Base-by-base conservation (phyloP, 2,888 invertebrate genomes). In the Litoditis marina region DNA sequence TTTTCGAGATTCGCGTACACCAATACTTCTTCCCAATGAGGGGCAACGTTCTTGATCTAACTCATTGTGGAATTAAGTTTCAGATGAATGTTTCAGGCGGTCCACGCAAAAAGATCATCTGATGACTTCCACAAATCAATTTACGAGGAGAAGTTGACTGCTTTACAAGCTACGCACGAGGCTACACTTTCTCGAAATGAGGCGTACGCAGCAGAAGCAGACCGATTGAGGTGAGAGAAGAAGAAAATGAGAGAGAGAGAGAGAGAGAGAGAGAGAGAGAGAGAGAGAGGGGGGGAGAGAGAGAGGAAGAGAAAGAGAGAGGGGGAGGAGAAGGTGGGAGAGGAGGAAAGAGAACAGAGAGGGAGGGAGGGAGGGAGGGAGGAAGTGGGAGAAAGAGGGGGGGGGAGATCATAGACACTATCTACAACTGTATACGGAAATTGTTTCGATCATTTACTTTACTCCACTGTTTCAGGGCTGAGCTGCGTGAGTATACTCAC, bases 71-170 rank as follows among this genome's bases (percentile, higher is more conserved):
- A 7, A 19, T 19, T 28, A 16, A 3, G 42, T 16, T 13, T 13
- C 6, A 5, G 34, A 32, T 7, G 13, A 13, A 2, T 27, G 19
- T 8, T 53, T 34, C 36, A 62, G 63, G 63, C 63, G 8, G 63
- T 63, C 1, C 51, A 57, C 30, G 63, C 59, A 2, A 63, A 63
- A 32, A 63, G 59, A 22, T 47, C 52, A 3, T 52, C 52, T 16
- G 63, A 63, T 34, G 63, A 63, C 19, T 59, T 49, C 30, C 63
- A 63, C 47, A 57, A 52, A 36, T 47, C 44, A 3, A 52, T 59
- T 27, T 63, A 63, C 28, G 63, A 63, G 31, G 63, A 63, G 42
- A 19, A 54, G 25, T 39, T 63, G 13, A 49, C 53, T 19, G 59
- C 44, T 27, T 59, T 63, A 4, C 63, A 63, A 30, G 42, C 44